Base-by-base conservation (phyloP, 2,113 vertebrate genomes). In the Paedocypris sp. region DNA sequence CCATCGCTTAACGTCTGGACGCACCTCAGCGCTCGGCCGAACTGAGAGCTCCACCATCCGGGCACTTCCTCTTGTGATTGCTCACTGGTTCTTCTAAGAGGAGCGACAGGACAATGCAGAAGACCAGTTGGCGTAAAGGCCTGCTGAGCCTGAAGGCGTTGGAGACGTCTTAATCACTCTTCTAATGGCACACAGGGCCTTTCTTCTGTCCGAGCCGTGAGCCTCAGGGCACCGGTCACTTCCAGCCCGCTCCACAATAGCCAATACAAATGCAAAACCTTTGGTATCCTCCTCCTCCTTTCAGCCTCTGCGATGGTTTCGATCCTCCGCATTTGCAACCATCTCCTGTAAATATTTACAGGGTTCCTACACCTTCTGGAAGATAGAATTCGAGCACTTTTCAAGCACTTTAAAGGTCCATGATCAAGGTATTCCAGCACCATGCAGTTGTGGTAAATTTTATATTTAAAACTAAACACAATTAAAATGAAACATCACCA, bases 81-180 rank as follows among this genome's bases (percentile, higher is more conserved):
- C 23, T 39, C 54, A 36, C 41, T 60, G 57, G 42, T 48, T 53
- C 48, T 29, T 16, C 35, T 45, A 48, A 50, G 51, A 39, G 32
- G 8, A 49, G 18, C 18, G 19, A 51, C 67, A 56, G 65, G 60
- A 70, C 52, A 72, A 29, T 33, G 23, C 45, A 20, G 74, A 79
- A 77, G 66, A 75, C 72, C 78, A 75, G 79, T 79, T 80, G 75
- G 68, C 83, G 69, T 77, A 80, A 74, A 79, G 86, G 79, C 84
- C 76, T 67, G 75, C 36, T 52, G 12, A 39, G 71, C 75, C 77
- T 60, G 38, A 16, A 74, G 79, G 59, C 58, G 28, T 57, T 61
- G 18, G 23, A 68, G 62, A 66, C 60, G 63, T 51, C 53, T 33
- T 67, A 75, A 69, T 72, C 42, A 75, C 60, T 22, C 20, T 69